Evolutionary conservation across 2,797 vertebrate genomes (phyloP), one percentile per base, ranked within the genome.

Genomic region (Manis javanica): DNA sequence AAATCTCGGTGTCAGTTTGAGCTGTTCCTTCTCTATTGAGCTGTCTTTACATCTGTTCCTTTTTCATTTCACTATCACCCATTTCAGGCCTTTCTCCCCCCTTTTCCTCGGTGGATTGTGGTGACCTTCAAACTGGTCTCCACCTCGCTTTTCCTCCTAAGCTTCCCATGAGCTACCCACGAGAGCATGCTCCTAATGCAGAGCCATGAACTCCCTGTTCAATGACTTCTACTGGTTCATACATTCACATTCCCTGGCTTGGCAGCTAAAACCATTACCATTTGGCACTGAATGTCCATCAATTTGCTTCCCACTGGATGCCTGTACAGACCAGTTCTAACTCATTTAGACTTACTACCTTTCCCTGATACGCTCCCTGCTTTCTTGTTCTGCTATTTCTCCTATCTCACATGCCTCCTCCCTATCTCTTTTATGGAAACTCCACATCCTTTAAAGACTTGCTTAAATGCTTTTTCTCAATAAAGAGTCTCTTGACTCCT

Each of bases 211-310:
- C 37, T 29, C 34, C 68, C 51, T 42, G 86, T 57, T 71, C 78
- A 85, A 23, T 18, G 75, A 79, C 57, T 39, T 61, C 51, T 64
- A 51, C 1, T 68, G 55, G 79, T 34, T 86, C 74, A 75, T 57
- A 51, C 86, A 68, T 68, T 93, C 87, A 19, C 16, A 75, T 64
- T 86, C 96, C 92, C 69, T 46, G 87, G 53, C n/a, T 42, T 96
- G 90, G 66, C 85, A 90, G 34, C 64, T 29, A 89, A 91, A 81
- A 84, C 53, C 26, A n/a, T 34, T 71, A 71, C 34, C 34, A 26
- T 71, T 87, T 13, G 11, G 55, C 53, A 71, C 51, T 24, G 29
- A 84, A 66, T 81, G 72, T 69, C 69, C 63, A 46, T 74, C 59
- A 31, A 87, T 95, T 59, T 34, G n/a, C 19, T 89, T 69, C 57